These are phyloP conservation scores for Balearica regulorum DNA, from an alignment of 2,797 vertebrate genomes.

Conservation along the genomic window DNA sequence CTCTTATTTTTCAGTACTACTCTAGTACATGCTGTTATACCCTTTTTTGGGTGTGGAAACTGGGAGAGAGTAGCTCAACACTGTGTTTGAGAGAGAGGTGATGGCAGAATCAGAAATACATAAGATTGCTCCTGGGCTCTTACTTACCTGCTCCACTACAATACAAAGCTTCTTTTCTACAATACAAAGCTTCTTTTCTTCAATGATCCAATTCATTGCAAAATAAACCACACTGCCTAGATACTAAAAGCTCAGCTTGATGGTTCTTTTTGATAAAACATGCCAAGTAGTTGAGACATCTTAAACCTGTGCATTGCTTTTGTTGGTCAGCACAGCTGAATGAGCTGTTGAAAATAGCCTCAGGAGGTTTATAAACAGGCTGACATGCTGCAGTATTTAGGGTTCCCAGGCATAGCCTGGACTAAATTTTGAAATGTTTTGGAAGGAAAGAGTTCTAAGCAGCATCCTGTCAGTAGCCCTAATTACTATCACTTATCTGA, in stretches of 20 bases:
- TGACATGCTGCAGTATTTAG: conserved; percentile 4
- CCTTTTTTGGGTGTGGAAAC: background rate
- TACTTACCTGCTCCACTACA: background rate
- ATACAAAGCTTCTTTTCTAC: background rate
- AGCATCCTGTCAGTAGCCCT: conserved; percentile 31
- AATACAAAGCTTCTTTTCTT: background rate
- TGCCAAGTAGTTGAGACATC: conserved; percentile 28
- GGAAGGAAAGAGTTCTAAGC: conserved; percentile 48
- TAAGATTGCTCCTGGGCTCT: background rate
- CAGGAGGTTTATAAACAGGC: background rate
- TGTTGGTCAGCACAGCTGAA: conserved; percentile 17
- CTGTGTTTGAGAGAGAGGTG: background rate
- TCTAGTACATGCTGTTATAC: background rate
- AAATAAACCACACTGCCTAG: background rate
- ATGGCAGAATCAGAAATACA: background rate
- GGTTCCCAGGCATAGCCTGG: background rate
- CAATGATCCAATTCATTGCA: background rate
- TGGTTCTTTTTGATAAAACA: background rate
- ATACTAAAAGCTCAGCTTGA: conserved; percentile 11
- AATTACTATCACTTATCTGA: conserved; percentile 35
- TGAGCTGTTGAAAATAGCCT: conserved; percentile 34
- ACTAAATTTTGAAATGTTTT: conserved; percentile 62
- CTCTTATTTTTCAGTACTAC: background rate
- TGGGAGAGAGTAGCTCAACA: background rate
- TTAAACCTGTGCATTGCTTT: conserved; percentile 19